Evolutionary conservation across 2,797 vertebrate species (phyloP), one percentile per base, ranked within the genome.

Genomic region (Martes flavigula): DNA sequence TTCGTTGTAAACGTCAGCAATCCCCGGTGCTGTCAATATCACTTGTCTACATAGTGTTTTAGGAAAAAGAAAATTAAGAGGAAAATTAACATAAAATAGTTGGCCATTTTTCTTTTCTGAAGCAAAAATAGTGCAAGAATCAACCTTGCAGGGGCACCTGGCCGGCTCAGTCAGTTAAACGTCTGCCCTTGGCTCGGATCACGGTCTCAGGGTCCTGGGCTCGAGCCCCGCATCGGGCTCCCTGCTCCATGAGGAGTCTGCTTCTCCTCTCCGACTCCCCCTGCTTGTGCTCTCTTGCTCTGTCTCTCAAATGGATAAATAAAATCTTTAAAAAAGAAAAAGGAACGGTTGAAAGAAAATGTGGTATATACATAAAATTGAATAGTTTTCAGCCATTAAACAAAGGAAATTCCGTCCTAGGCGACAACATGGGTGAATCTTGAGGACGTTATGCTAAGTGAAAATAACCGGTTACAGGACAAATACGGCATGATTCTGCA

Each of bases 31-130:
- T 83, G 30, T 90, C 58, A 58, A 13, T 68, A 60, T 77, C 54
- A 38, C n/a, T 85, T 75, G 51, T 81, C 68, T 77, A 38, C 75
- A 27, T 87, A 51, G 78, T 78, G 46, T 87, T 82, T 90, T 18
- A 64, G 64, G n/a, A 32, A 51, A 35, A 58, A 94, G 70, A 92
- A 12, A 90, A 51, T 38, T 83, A 92, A 75, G 15, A 94, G 25
- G 73, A 94, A 92, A 82, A 20, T 85, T 94, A 68, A 60, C 1
- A 54, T 88, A 48, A 85, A 70, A 38, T 64, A 79, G 14, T 11
- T 7, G 12, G 66, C 35, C 48, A 86, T 87, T 91, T 90, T 87
- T 85, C 54, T 79, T 86, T 90, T 87, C n/a, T 91, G 56, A 95
- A 97, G 38, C 18, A 77, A 78, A 81, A 40, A 66, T n/a, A 75